Conservation (phyloP, 2,797 vertebrate genomes). For the Siniperca scherzeri region DNA sequence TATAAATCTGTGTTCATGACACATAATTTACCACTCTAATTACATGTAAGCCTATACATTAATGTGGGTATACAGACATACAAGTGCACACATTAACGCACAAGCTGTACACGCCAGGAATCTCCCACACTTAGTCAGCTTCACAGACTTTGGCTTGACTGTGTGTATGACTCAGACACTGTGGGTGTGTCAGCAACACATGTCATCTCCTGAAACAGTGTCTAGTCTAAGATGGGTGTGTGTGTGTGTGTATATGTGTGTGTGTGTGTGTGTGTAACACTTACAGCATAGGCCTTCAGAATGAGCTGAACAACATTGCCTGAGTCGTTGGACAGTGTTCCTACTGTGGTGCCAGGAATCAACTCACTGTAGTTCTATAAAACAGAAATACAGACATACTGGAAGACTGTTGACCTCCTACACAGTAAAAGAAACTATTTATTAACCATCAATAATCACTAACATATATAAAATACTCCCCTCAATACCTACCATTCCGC, state of each 20-base stretch:
- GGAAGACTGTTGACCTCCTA: not conserved
- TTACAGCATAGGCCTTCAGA: slow-evolving; percentile 93
- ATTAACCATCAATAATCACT: not conserved
- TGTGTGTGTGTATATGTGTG: slow-evolving; percentile 52
- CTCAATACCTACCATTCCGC: not conserved
- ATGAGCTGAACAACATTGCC: slow-evolving; percentile 97
- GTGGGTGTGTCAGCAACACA: slow-evolving; percentile 73
- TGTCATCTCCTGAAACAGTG: slow-evolving; percentile 61
- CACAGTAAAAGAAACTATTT: not conserved
- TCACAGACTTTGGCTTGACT: slow-evolving; percentile 49
- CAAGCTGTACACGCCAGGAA: slow-evolving; percentile 9
- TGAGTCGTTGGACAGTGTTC: slow-evolving; percentile 91
- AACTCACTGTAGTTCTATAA: slow-evolving; percentile 97
- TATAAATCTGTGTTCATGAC: not conserved
- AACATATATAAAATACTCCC: not conserved
- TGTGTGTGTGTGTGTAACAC: slow-evolving; percentile 64
- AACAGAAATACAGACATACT: slow-evolving; percentile 20
- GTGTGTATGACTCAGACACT: slow-evolving; percentile 64
- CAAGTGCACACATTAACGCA: not conserved
- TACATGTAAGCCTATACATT: not conserved
- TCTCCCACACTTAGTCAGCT: slow-evolving; percentile 52
- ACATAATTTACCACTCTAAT: not conserved
- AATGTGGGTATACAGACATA: not conserved
- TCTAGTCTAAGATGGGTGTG: slow-evolving; percentile 53
- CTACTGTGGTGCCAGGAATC: slow-evolving; percentile 96